Evolutionary conservation across 2,113 vertebrate genomes (phyloP), one percentile per base, ranked within the genome.

Genomic region (Upupa epops): DNA sequence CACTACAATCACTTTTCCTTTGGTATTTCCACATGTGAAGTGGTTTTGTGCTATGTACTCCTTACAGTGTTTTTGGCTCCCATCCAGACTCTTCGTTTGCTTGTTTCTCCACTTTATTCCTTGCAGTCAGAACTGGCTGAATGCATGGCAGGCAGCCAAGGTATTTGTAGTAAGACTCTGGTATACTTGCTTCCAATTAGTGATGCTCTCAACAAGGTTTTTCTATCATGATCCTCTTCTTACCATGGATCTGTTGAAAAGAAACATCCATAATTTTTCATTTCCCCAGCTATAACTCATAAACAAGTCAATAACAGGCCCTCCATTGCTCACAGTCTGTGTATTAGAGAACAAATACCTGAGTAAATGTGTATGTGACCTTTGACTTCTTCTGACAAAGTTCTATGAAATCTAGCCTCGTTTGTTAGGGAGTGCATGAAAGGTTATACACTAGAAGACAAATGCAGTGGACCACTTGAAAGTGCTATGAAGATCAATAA

Each of bases 91-190:
- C 61, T 66, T 45, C 74, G 32, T 73, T 83, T 73, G 31, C 60
- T 74, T 86, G 37, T 61, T 90, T 88, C 89, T 81, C 73, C 49
- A 32, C 81, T 93, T 90, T 45, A 34, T 84, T 75, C 70, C 83
- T 96, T 54, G 58, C 61, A 90, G 83, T 74, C 89, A 61, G 58
- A 75, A 72, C 29, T 60, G 73, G 11, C 70, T 93, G 58, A 61
- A 75, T 58, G 14, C 15, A 1, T 87, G 89, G 89, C 91, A 89
- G 63, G 8, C 52, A 79, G 93, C 87, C 91, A 94, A 73, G 8
- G 58, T 68, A 69, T 82, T 94, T 84, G 58, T 74, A 82, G 66
- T 8, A 72, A 31, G 66, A 84, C 59, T 78, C 48, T 81, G n/a
- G 45, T 69, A 22, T 86, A 48, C 56, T 90, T 84, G 45, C 58